Conservation (phyloP, 2,797 vertebrate genomes). For the Dallia pectoralis region DNA sequence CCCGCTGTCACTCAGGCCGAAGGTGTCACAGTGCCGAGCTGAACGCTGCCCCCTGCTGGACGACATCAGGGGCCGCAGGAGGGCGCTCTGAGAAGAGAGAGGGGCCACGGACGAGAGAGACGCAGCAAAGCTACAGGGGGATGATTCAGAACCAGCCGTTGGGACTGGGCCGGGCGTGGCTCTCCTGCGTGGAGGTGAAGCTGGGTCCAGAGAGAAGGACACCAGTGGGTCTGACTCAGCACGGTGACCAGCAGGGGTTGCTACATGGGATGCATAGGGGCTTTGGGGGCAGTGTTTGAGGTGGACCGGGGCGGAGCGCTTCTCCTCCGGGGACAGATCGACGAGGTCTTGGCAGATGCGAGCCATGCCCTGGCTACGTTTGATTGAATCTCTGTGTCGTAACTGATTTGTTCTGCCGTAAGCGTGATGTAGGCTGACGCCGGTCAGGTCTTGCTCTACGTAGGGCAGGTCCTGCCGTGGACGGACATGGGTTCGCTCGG, state of each 20-base stretch:
- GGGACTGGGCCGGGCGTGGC: slow-evolving; percentile 17
- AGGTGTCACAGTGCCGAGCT: slow-evolving; percentile 73
- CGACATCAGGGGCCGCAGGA: slow-evolving; percentile 40
- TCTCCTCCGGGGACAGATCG: slow-evolving; percentile 59
- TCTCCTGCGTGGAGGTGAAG: slow-evolving; percentile 53
- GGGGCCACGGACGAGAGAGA: slow-evolving; percentile 55
- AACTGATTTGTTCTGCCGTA: neutral
- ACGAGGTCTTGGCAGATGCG: slow-evolving; percentile 59
- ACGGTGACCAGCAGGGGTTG: slow-evolving; percentile 36
- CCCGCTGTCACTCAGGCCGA: slow-evolving; percentile 77
- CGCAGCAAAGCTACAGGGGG: slow-evolving; percentile 40
- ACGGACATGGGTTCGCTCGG: slow-evolving; percentile 15
- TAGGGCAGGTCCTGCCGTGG: slow-evolving; percentile 27
- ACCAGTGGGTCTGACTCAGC: slow-evolving; percentile 37
- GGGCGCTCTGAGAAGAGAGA: slow-evolving; percentile 57
- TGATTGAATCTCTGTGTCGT: slow-evolving; percentile 9
- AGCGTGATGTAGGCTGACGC: slow-evolving; percentile 9
- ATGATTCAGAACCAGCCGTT: slow-evolving; percentile 36
- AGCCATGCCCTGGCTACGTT: slow-evolving; percentile 40
- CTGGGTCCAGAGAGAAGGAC: slow-evolving; percentile 13
- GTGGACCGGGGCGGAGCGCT: slow-evolving; percentile 62
- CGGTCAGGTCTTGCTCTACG: slow-evolving; percentile 30
- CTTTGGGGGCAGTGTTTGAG: slow-evolving; percentile 49
- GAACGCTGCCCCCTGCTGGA: slow-evolving; percentile 60
- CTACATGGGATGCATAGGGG: slow-evolving; percentile 34